Conservation (phyloP, 2,888 invertebrate genomes). For the Drosophila acutilabella region DNA sequence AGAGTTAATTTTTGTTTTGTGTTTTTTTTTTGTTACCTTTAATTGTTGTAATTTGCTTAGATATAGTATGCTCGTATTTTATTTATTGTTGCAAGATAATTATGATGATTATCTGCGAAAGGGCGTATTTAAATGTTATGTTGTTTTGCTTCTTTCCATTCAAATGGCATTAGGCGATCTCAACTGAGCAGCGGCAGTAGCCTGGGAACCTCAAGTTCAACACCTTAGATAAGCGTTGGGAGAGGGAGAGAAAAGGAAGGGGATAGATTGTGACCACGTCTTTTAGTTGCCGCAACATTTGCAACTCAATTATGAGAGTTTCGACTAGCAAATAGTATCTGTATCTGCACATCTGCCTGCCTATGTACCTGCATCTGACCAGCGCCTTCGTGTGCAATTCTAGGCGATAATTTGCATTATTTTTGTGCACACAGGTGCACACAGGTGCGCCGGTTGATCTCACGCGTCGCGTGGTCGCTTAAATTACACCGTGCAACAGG, state of each 20-base stretch:
- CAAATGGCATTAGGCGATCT: constrained; percentile 51
- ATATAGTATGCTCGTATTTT: constrained; percentile 52
- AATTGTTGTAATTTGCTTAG: constrained; percentile 77
- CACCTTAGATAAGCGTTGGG: constrained; percentile 16
- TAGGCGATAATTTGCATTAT: constrained; percentile 77
- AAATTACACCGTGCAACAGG: constrained; percentile 59
- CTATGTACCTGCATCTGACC: constrained; percentile 71
- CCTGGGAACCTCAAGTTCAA: constrained; percentile 62
- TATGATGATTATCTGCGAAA: constrained; percentile 77
- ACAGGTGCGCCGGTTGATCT: constrained; percentile 53
- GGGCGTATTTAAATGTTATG: constrained; percentile 62
- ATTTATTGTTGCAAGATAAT: constrained; percentile 75
- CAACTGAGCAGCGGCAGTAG: constrained; percentile 46
- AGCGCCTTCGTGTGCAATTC: constrained; percentile 68
- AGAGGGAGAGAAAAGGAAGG: background rate
- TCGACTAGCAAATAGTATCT: constrained; percentile 27
- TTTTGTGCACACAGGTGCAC: constrained; percentile 71
- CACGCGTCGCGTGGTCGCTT: constrained; percentile 66
- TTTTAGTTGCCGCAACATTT: constrained; percentile 46
- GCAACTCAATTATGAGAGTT: constrained; percentile 75
- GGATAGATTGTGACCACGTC: constrained; percentile 38
- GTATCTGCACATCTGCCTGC: constrained; percentile 51
- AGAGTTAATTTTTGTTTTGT: constrained; percentile 2
- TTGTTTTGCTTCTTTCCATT: constrained; percentile 19
- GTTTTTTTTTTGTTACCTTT: constrained; percentile 33